Evolutionary conservation across 2,797 vertebrate genomes (phyloP).

Genomic region (Ctenochaetus hawaiiensis): DNA sequence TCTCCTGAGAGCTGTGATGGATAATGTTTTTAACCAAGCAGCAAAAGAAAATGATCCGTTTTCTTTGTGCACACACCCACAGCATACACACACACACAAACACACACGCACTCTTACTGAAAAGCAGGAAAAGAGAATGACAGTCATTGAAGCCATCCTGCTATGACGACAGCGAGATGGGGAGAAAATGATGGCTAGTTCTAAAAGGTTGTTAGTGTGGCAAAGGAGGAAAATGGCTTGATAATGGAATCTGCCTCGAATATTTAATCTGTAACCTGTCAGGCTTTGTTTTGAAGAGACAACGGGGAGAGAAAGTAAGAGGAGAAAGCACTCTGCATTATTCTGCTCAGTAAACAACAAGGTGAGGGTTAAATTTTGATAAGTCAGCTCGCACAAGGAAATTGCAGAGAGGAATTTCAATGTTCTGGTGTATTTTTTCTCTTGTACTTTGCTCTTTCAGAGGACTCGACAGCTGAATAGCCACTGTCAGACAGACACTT

Average conservation of each 20-base stretch:
- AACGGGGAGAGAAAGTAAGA: background rate
- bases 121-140: conserved; percentile 13
- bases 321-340: conserved; percentile 24
- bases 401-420: conserved; percentile 24
- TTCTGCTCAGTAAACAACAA: conserved; percentile 47
- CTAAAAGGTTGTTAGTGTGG: conserved; percentile 62
- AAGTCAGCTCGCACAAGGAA: conserved; percentile 37
- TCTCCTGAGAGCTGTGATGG: conserved; percentile 47
- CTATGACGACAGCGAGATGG: conserved; percentile 38
- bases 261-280: conserved; percentile 57
- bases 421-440: background rate
- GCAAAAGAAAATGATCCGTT: conserved; percentile 40
- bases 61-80: conserved; percentile 20
- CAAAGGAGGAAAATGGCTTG: conserved; percentile 50
- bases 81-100: conserved; percentile 13
- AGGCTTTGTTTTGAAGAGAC: conserved; percentile 26
- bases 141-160: conserved; percentile 28
- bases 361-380: conserved; percentile 46
- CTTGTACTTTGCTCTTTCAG: background rate
- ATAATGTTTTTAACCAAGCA: conserved; percentile 51
- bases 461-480: background rate
- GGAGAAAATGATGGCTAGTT: conserved; percentile 51
- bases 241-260: conserved; percentile 60
- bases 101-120: conserved; percentile 7
- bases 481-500: background rate